Evolutionary conservation across 2,113 vertebrate genomes (phyloP).

Genomic region (Microcebus murinus): DNA sequence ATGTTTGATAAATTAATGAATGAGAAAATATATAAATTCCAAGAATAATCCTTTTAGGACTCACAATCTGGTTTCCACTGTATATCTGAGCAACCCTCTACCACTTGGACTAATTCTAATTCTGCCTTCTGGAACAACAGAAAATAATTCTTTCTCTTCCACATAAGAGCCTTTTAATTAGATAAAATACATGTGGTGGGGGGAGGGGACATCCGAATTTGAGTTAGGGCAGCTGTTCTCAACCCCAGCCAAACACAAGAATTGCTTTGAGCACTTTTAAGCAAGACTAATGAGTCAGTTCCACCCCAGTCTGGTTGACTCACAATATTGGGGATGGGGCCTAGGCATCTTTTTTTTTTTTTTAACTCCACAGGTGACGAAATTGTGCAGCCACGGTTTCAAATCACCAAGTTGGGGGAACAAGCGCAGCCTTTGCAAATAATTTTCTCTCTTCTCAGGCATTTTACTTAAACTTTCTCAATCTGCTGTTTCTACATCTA

Average conservation of each 20-base stretch:
- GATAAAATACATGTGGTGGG: background rate
- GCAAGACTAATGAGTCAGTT: background rate
- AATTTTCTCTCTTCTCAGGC: background rate
- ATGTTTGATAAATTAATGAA: conserved; percentile 30
- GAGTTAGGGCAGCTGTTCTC: background rate
- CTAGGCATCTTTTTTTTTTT: background rate
- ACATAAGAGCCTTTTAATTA: background rate
- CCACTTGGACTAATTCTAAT: conserved; percentile 24
- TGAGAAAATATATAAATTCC: background rate
- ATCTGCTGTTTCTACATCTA: background rate
- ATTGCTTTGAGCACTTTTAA: background rate
- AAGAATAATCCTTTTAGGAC: background rate
- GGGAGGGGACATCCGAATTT: background rate
- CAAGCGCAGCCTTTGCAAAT: background rate
- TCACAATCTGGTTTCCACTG: conserved; percentile 4
- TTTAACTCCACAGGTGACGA: background rate
- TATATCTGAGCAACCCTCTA: background rate
- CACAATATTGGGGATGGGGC: background rate
- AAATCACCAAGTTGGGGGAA: background rate
- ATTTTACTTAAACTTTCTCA: conserved; percentile 1
- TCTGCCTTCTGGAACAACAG: conserved; percentile 33
- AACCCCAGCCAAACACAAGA: background rate
- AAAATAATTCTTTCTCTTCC: conserved; percentile 18
- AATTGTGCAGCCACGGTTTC: background rate
- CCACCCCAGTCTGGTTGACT: background rate